A percentile compares a stretch with the other conserved stretches of the same genome.
These are phyloP conservation scores for Thamnophis sirtalis DNA, from an alignment of 2,113 vertebrate genomes.

Conservation along the genomic window DNA sequence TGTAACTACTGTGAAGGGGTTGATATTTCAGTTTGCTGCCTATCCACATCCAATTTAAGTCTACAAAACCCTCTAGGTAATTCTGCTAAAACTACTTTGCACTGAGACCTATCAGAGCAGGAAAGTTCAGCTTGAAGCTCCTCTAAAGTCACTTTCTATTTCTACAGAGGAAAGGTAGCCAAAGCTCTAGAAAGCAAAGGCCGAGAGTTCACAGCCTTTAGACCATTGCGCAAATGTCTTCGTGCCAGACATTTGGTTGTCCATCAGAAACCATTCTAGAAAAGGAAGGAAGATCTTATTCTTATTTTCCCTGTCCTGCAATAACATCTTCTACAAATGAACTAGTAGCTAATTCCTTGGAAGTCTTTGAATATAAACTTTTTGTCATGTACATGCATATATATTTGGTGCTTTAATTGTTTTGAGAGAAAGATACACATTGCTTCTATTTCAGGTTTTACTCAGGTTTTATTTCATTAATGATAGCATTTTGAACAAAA, in stretches of 20 bases:
- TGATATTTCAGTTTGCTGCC: background rate
- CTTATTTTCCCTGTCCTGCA: background rate
- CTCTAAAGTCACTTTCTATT: background rate
- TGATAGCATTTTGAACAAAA: background rate
- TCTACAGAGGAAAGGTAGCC: background rate
- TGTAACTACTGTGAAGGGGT: background rate
- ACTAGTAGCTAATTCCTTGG: background rate
- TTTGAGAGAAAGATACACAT: background rate
- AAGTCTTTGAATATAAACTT: background rate
- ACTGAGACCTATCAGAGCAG: background rate
- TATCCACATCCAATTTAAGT: background rate
- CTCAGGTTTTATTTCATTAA: background rate
- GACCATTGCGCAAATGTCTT: background rate
- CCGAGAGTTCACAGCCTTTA: background rate
- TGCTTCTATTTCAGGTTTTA: background rate
- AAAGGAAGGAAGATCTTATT: background rate
- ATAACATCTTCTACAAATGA: background rate
- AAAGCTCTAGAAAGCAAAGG: background rate
- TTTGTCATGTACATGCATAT: background rate
- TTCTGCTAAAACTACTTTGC: background rate
- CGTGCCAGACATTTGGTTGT: background rate
- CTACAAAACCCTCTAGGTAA: background rate
- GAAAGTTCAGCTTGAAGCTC: conserved; percentile 2
- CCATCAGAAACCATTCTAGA: background rate
- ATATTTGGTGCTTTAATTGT: background rate